A percentile compares a stretch with the other conserved stretches of the same genome.
These are phyloP conservation scores for Dasypolia templi DNA, from an alignment of 2,888 invertebrate species.

Conservation along the genomic window DNA sequence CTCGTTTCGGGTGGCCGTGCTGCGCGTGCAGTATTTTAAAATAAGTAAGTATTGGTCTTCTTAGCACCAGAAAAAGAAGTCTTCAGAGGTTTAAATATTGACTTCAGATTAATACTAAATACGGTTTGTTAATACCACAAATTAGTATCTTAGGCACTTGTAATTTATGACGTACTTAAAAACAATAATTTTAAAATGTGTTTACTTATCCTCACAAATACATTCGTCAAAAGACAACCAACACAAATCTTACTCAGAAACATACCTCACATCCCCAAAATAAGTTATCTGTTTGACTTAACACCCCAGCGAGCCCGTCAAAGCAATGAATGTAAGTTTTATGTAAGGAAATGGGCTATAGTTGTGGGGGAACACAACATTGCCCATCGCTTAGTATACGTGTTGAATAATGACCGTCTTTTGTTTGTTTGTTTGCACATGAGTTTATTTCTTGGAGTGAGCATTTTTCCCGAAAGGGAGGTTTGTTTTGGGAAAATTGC, in stretches of 20 bases:
- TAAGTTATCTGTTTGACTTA: conserved; percentile 47
- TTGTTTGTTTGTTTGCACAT: conserved; percentile 45
- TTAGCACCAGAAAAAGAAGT: background rate
- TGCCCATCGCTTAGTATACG: conserved; percentile 59
- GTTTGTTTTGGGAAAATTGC: background rate
- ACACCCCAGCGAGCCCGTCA: conserved; percentile 33
- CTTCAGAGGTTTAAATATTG: too few relatives aligned
- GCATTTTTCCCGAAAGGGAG: background rate
- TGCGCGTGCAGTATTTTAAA: too few relatives aligned
- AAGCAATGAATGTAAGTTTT: conserved; percentile 59
- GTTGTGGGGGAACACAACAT: conserved; percentile 54
- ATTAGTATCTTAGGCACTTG: too few relatives aligned
- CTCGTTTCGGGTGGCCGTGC: too few relatives aligned
- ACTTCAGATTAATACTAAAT: too few relatives aligned
- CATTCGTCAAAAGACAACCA: conserved; percentile 20
- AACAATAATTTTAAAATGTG: too few relatives aligned
- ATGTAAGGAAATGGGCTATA: conserved; percentile 60
- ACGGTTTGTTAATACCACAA: too few relatives aligned
- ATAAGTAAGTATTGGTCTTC: background rate
- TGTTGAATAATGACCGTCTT: conserved; percentile 55
- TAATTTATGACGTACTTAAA: too few relatives aligned
- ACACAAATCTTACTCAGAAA: conserved; percentile 16
- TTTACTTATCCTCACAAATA: background rate
- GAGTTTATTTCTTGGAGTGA: background rate
- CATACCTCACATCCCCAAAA: conserved; percentile 8